A percentile compares a stretch with the other conserved stretches of the same genome.
These are phyloP conservation scores for Stichodactyla helianthus DNA, from an alignment of 64 coral and sea anemone species.

Conservation along the genomic window DNA sequence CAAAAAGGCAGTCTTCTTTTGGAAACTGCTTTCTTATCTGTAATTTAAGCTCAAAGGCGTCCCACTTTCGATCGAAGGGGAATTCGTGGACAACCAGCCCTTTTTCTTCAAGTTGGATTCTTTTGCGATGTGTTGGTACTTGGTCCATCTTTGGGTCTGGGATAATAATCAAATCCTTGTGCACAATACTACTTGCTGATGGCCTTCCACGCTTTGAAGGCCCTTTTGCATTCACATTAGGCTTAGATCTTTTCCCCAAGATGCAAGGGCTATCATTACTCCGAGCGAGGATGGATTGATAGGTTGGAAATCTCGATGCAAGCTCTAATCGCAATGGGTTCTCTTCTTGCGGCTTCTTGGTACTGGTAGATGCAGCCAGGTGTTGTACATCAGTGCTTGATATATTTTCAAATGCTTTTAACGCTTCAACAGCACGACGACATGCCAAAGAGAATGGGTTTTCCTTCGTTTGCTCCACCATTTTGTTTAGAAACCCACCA, in stretches of 20 bases:
- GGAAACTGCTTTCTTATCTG: conserved; percentile 33
- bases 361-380: no score
- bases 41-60: conserved; percentile 8
- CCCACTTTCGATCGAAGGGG: conserved; percentile 42
- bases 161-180: conserved; percentile 59
- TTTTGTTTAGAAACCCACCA: no score
- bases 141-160: conserved; percentile 49
- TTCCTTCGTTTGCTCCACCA: no score
- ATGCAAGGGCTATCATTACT: neutral
- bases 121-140: conserved; percentile 49
- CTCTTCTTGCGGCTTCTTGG: no score
- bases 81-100: conserved; percentile 54
- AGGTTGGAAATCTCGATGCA: neutral
- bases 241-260: neutral
- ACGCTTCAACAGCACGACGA: no score
- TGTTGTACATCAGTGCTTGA: no score
- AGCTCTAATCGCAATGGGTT: no score
- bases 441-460: no score
- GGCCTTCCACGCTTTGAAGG: neutral
- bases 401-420: no score
- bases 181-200: conserved; percentile 22
- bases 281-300: neutral
- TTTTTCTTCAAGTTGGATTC: conserved; percentile 38
- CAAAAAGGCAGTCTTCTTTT: conserved; percentile 31
- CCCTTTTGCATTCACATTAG: neutral